phyloP scores from a whole-genome alignment of 2,888 invertebrate species.

The Mylabris sibirica region DNA sequence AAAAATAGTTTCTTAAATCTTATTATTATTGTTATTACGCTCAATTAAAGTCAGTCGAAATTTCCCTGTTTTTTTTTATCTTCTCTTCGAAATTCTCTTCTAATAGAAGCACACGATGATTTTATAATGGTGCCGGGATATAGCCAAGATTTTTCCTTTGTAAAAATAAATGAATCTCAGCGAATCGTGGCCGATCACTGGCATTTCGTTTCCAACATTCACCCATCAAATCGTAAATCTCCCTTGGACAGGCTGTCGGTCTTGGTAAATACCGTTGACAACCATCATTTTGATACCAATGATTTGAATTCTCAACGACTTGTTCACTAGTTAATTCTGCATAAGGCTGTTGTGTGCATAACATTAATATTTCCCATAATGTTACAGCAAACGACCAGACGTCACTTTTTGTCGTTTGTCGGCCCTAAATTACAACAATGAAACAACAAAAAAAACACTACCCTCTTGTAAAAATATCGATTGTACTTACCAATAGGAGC shows the following conservation, averaged over 20 bases:
- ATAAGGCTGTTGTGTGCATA: slow-evolving; percentile 81
- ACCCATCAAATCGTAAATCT: slow-evolving; percentile 90
- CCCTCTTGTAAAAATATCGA: neutral
- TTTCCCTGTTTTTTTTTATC: slow-evolving; percentile 22
- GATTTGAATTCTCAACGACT: slow-evolving; percentile 69
- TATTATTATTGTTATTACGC: slow-evolving; percentile 16
- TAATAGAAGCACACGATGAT: slow-evolving; percentile 41
- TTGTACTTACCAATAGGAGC: slow-evolving; percentile 72
- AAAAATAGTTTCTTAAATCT: slow-evolving; percentile 20
- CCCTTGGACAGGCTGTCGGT: slow-evolving; percentile 81
- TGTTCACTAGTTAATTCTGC: slow-evolving; percentile 84
- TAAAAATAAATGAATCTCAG: slow-evolving; percentile 87
- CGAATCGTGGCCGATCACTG: slow-evolving; percentile 82
- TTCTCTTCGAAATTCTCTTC: slow-evolving; percentile 26
- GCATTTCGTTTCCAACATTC: slow-evolving; percentile 90
- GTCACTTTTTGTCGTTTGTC: slow-evolving; percentile 86
- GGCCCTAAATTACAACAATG: slow-evolving; percentile 72
- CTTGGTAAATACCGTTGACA: slow-evolving; percentile 67
- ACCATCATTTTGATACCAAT: slow-evolving; percentile 64
- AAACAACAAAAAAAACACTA: slow-evolving; percentile 10
- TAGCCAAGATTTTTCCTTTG: slow-evolving; percentile 74
- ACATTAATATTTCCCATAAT: slow-evolving; percentile 86
- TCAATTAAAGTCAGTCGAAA: slow-evolving; percentile 17
- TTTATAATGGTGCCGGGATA: slow-evolving; percentile 61
- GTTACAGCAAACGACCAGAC: slow-evolving; percentile 93